Conservation (phyloP, 2,113 vertebrate genomes). For the Prionailurus bengalensis region DNA sequence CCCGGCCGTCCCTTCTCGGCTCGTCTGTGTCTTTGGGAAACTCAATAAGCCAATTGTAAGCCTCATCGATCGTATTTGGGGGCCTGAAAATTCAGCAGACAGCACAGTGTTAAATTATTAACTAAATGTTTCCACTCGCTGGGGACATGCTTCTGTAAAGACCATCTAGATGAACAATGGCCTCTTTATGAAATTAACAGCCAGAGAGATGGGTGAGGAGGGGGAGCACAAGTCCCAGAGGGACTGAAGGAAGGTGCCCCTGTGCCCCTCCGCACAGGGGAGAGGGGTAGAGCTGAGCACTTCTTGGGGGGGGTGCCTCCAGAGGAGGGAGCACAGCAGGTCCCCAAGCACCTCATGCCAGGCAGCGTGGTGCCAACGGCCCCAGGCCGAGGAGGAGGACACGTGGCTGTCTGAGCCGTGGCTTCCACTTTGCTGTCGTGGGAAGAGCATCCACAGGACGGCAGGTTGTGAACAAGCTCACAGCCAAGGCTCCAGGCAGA, state of each 20-base stretch:
- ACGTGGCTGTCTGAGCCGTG: no score
- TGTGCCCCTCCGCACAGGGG: accelerated
- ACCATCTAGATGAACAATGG: conserved; percentile 74
- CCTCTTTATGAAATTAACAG: conserved; percentile 79
- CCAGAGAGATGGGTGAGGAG: conserved; percentile 36
- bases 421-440: no score
- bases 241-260: neutral
- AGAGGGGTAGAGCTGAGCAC: neutral
- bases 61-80: conserved; percentile 92
- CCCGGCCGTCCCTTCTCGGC: conserved; percentile 73
- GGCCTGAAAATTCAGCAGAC: conserved; percentile 88
- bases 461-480: no score
- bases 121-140: conserved; percentile 89
- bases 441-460: no score
- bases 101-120: conserved; percentile 91
- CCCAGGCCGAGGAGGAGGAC: neutral
- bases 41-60: conserved; percentile 94
- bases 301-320: accelerated
- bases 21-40: conserved; percentile 89
- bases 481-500: no score
- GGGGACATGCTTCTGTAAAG: conserved; percentile 82
- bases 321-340: accelerated
- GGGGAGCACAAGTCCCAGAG: neutral
- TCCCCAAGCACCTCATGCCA: accelerated
- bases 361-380: accelerated